A percentile compares a stretch with the other conserved stretches of the same genome.
Conservation (phyloP, 2,797 vertebrate species). For the Leptatherina wallacei region DNA sequence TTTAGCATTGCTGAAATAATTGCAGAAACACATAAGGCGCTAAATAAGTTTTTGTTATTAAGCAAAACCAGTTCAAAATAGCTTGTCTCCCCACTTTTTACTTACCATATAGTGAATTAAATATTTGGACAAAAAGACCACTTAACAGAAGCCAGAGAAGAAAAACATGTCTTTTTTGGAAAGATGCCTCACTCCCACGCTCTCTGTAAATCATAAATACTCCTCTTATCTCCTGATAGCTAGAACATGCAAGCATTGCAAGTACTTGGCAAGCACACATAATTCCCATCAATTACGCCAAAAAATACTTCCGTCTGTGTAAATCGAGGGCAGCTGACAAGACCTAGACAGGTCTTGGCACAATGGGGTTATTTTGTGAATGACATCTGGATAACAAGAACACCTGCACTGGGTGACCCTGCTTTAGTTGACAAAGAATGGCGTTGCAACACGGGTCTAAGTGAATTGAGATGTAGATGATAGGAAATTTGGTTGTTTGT, state of each 20-base stretch:
- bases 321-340: constrained; percentile 73
- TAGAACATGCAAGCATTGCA: constrained; percentile 71
- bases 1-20: not conserved
- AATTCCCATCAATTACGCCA: constrained; percentile 73
- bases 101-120: constrained; percentile 15
- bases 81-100: not conserved
- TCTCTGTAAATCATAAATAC: constrained; percentile 62
- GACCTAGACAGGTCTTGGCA: constrained; percentile 72
- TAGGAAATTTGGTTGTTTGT: constrained; percentile 47
- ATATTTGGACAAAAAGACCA: constrained; percentile 16
- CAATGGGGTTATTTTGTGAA: constrained; percentile 68
- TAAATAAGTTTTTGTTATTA: not conserved
- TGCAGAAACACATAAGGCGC: not conserved
- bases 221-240: constrained; percentile 74
- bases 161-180: constrained; percentile 45
- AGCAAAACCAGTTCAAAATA: not conserved
- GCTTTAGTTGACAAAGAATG: constrained; percentile 35
- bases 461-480: constrained; percentile 30
- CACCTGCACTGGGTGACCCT: constrained; percentile 78
- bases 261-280: constrained; percentile 65
- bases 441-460: constrained; percentile 23
- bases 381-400: constrained; percentile 75
- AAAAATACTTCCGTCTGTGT: constrained; percentile 74
- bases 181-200: constrained; percentile 52
- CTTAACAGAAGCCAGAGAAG: constrained; percentile 44